phyloP scores from a whole-genome alignment of 2,797 vertebrate genomes.

The Huso huso region DNA sequence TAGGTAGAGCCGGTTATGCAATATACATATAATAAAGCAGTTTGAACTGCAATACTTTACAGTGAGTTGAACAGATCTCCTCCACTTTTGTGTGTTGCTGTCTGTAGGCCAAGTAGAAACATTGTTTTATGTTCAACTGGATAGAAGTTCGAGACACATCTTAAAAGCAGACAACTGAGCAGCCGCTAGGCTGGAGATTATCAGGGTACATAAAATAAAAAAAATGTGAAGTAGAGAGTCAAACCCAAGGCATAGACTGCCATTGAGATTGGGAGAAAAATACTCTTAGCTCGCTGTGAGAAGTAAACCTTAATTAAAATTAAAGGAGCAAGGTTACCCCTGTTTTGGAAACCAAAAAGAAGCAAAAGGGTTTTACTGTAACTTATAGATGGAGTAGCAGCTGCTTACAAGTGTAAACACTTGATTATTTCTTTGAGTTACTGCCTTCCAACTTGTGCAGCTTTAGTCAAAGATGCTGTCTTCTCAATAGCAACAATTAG shows the following conservation, averaged over 20 bases:
- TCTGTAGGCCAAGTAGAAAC: slow-evolving; percentile 8
- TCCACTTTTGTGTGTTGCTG: neutral
- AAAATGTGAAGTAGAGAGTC: neutral
- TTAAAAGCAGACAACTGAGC: slow-evolving; percentile 22
- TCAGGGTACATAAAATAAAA: slow-evolving; percentile 17
- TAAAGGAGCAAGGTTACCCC: neutral
- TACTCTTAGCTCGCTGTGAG: neutral
- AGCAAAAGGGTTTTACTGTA: no score
- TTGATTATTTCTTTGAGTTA: no score
- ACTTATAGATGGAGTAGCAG: no score
- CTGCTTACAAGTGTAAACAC: no score
- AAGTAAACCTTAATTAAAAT: slow-evolving; percentile 3
- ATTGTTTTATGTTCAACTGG: slow-evolving; percentile 20
- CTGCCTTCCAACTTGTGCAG: no score
- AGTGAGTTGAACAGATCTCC: no score
- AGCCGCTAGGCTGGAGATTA: slow-evolving; percentile 18
- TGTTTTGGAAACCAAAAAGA: no score
- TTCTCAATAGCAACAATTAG: no score
- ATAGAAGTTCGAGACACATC: slow-evolving; percentile 17
- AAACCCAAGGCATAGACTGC: slow-evolving; percentile 14
- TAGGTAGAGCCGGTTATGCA: no score
- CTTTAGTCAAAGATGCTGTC: no score
- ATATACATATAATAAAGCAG: no score
- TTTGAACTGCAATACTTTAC: no score
- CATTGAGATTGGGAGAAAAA: slow-evolving; percentile 12